Conservation (phyloP, 2,888 invertebrate genomes). For the Cryptophagus acutangulus region DNA sequence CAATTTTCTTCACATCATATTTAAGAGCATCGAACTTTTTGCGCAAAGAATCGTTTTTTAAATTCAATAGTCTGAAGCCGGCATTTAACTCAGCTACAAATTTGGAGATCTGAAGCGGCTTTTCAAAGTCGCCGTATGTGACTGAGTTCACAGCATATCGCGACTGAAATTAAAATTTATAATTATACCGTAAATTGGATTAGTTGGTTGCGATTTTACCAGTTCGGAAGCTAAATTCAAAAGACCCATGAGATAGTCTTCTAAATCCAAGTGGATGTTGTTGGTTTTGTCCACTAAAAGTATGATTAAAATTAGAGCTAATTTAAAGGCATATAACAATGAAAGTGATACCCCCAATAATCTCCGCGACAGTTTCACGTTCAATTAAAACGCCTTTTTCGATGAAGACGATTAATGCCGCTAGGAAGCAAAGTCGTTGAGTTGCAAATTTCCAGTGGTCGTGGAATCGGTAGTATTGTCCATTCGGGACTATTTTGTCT, state of each 20-base stretch:
- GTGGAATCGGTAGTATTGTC: slow-evolving; percentile 81
- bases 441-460: slow-evolving; percentile 84
- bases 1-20: slow-evolving; percentile 91
- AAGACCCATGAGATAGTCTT: slow-evolving; percentile 84
- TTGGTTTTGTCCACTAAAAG: slow-evolving; percentile 64
- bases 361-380: slow-evolving; percentile 69
- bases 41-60: slow-evolving; percentile 84
- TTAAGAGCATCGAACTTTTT: slow-evolving; percentile 84
- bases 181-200: slow-evolving; percentile 7
- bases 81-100: slow-evolving; percentile 85
- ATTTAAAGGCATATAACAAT: not conserved
- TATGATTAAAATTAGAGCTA: not conserved
- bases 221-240: slow-evolving; percentile 79
- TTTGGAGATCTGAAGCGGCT: slow-evolving; percentile 75
- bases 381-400: slow-evolving; percentile 71
- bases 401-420: slow-evolving; percentile 73
- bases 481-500: slow-evolving; percentile 61
- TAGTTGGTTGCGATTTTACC: slow-evolving; percentile 53
- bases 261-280: slow-evolving; percentile 87
- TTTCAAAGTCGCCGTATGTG: slow-evolving; percentile 75
- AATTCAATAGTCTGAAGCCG: slow-evolving; percentile 81
- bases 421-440: slow-evolving; percentile 73
- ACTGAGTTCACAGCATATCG: slow-evolving; percentile 81
- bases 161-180: slow-evolving; percentile 52
- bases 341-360: slow-evolving; percentile 63